A percentile compares a stretch with the other conserved stretches of the same genome.
These are phyloP conservation scores for Furcula furcula DNA, from an alignment of 2,888 invertebrate genomes.

Conservation along the genomic window DNA sequence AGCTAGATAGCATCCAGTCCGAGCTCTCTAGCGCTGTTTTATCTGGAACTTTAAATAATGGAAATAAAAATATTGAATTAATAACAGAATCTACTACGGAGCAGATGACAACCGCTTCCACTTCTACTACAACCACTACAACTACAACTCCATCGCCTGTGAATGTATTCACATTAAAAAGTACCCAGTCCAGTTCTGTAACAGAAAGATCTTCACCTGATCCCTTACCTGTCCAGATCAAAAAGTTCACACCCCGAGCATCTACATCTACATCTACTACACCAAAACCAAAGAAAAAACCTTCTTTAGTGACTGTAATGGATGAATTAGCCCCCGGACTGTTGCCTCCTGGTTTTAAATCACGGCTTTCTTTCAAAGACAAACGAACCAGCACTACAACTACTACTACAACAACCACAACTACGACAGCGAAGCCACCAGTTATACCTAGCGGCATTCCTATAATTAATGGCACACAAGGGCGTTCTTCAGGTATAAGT, in stretches of 20 bases:
- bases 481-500: conserved; percentile 75
- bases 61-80: conserved; percentile 85
- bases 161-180: conserved; percentile 78
- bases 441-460: conserved; percentile 38
- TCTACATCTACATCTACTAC: conserved; percentile 65
- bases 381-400: conserved; percentile 72
- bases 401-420: conserved; percentile 41
- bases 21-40: conserved; percentile 90
- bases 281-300: conserved; percentile 68
- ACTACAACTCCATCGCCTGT: conserved; percentile 52
- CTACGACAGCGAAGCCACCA: conserved; percentile 34
- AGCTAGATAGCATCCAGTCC: conserved; percentile 91
- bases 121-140: conserved; percentile 47
- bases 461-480: conserved; percentile 65
- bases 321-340: conserved; percentile 83
- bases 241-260: conserved; percentile 83
- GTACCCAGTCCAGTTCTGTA: conserved; percentile 66
- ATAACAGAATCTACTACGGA: conserved; percentile 81
- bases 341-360: conserved; percentile 84
- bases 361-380: conserved; percentile 75
- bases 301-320: conserved; percentile 73
- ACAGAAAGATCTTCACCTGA: conserved; percentile 80
- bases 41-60: conserved; percentile 86
- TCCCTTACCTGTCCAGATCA: conserved; percentile 83
- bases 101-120: conserved; percentile 41